Percentiles rank a stretch among this genome's conserved stretches.
These are phyloP conservation scores for Drosophila mettleri DNA, from an alignment of 2,888 invertebrate genomes.

Conservation along the genomic window DNA sequence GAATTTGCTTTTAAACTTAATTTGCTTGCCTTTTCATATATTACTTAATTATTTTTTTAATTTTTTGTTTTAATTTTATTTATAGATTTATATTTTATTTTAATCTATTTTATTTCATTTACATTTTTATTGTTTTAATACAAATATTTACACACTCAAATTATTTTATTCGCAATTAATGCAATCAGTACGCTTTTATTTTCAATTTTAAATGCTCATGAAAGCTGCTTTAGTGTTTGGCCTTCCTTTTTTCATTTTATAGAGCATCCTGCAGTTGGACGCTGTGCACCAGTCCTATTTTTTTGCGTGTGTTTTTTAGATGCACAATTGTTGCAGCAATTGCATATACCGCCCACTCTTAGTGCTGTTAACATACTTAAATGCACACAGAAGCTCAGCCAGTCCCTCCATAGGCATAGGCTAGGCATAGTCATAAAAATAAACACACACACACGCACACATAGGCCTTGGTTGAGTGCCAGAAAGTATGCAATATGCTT, in stretches of 20 bases:
- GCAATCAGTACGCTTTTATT: no score
- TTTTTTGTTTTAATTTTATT: no score
- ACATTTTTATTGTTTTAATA: no score
- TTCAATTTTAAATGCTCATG: no score
- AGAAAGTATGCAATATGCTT: slow-evolving; percentile 78
- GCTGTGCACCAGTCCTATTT: not conserved
- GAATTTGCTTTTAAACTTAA: no score
- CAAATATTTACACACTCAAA: no score
- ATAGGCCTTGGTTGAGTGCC: slow-evolving; percentile 58
- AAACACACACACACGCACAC: slow-evolving; percentile 33
- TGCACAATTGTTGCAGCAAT: slow-evolving; percentile 78
- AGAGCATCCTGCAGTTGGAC: slow-evolving; percentile 7
- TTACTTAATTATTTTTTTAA: no score
- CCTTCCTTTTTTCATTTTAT: no score
- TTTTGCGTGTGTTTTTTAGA: slow-evolving; percentile 36
- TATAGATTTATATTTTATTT: not conserved
- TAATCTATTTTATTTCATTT: no score
- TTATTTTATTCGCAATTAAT: no score
- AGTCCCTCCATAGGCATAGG: slow-evolving; percentile 21
- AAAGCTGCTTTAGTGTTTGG: no score
- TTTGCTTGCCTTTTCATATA: no score
- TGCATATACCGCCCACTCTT: slow-evolving; percentile 43
- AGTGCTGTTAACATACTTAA: slow-evolving; percentile 81
- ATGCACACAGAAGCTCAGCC: slow-evolving; percentile 52
- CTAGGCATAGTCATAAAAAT: slow-evolving; percentile 59